Evolutionary conservation across 2,113 vertebrate species (phyloP).

Genomic region (Narcine bancroftii): DNA sequence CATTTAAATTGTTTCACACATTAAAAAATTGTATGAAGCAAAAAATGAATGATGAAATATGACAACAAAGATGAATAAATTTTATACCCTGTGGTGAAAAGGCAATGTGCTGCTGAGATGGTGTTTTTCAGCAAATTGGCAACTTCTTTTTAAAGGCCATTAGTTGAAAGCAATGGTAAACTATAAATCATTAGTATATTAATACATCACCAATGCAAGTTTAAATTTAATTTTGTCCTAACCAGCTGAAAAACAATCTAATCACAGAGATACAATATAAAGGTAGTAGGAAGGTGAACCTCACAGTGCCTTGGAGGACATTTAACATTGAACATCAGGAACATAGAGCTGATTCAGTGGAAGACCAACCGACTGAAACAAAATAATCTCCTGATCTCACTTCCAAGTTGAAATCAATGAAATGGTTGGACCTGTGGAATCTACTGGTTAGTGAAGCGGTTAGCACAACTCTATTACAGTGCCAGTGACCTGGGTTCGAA

Average conservation of each 20-base stretch:
- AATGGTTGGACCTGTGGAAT: background rate
- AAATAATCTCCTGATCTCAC: background rate
- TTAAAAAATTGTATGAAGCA: constrained; percentile 21
- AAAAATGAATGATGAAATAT: constrained; percentile 26
- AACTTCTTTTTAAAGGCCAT: background rate
- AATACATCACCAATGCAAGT: background rate
- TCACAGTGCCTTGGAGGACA: background rate
- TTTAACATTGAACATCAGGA: background rate
- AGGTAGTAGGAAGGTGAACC: background rate
- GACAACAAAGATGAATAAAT: background rate
- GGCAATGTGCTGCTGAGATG: background rate
- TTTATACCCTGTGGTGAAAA: background rate
- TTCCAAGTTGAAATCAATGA: background rate
- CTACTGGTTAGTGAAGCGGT: background rate
- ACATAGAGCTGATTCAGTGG: background rate
- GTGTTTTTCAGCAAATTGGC: background rate
- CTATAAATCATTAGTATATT: background rate
- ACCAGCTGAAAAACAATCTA: background rate
- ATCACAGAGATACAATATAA: background rate
- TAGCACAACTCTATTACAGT: no score
- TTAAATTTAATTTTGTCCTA: background rate
- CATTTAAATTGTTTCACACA: constrained; percentile 27
- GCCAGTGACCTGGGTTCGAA: no score
- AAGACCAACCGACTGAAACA: background rate
- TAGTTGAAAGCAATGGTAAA: background rate